Base-by-base conservation (phyloP, 1,140 invertebrate genomes). In the Aphaenogaster ashmeadi region DNA sequence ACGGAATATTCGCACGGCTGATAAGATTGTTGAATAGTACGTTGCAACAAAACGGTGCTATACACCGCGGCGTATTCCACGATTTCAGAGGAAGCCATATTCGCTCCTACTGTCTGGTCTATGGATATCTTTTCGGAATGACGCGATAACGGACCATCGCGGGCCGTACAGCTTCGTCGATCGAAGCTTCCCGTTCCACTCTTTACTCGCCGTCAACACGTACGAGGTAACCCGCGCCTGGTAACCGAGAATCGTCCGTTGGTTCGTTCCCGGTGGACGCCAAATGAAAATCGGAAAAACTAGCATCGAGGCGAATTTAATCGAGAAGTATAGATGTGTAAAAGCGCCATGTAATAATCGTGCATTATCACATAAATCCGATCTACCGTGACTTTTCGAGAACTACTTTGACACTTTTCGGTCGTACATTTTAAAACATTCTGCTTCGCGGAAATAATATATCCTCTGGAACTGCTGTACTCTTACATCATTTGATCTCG, bases 141-240 rank as follows among this genome's bases (percentile, higher is more conserved):
- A 52, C 66, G 52, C 74, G 87, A 56, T 91, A 87, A 91, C 86
- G 87, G 60, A 84, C 69, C 79, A 60, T 58, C 80, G 62, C 72
- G 41, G 15, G 52, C 41, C 33, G 75, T 62, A 56, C 58, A 88
- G 54, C 50, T 47, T 47, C 64, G 78, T 36, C 89, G 75, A 91
- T 91, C 89, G 87, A 77, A 78, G 64, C 79, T 87, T 87, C 79
- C 69, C 84, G 69, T 80, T 86, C 72, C 72, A 69, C 87, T 86
- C 78, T 91, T 91, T 87, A 56, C 78, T 79, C 21, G 50, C 4
- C 67, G 60, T 72, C 84, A 87, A 87, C 84, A 88, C 90, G 79
- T 87, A n/a, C 67, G 79, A 77, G 79, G 84, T 60, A 80, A 80
- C 44, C 75, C 58, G 13, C 54, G 15, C 78, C 4, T 58, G 67